Percentiles rank a stretch among this genome's conserved stretches.
phyloP scores from a whole-genome alignment of 2,797 vertebrate genomes.

The Helicolenus hilgendorfi region DNA sequence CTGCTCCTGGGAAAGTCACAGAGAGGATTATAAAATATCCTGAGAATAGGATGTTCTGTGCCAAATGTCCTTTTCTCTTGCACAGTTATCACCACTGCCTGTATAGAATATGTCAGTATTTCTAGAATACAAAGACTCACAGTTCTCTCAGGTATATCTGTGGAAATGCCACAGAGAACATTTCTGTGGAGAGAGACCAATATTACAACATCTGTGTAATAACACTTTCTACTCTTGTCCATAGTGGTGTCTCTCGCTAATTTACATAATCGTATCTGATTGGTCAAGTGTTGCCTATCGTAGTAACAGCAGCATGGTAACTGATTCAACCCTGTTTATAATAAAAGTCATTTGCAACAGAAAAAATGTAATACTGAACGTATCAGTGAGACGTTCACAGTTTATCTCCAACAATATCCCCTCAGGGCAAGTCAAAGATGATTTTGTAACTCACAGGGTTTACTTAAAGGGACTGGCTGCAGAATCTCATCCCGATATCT shows the following conservation, averaged over 20 bases:
- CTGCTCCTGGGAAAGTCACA: slow-evolving; percentile 15
- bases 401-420: too few relatives aligned
- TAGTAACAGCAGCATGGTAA: too few relatives aligned
- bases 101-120: background rate
- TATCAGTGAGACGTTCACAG: too few relatives aligned
- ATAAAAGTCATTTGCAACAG: background rate
- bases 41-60: background rate
- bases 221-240: background rate
- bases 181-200: background rate
- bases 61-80: slow-evolving; percentile 1
- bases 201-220: background rate
- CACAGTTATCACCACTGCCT: background rate
- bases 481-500: too few relatives aligned
- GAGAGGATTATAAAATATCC: background rate
- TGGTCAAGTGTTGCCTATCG: too few relatives aligned
- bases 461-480: too few relatives aligned
- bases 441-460: too few relatives aligned
- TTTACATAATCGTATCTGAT: background rate
- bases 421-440: too few relatives aligned
- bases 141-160: background rate
- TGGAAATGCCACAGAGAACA: background rate
- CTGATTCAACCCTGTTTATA: background rate
- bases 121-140: background rate
- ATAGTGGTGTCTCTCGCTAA: background rate
- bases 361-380: too few relatives aligned